These are phyloP conservation scores for Metopia argyrocephala DNA, from an alignment of 2,888 invertebrate species.

Conservation along the genomic window DNA sequence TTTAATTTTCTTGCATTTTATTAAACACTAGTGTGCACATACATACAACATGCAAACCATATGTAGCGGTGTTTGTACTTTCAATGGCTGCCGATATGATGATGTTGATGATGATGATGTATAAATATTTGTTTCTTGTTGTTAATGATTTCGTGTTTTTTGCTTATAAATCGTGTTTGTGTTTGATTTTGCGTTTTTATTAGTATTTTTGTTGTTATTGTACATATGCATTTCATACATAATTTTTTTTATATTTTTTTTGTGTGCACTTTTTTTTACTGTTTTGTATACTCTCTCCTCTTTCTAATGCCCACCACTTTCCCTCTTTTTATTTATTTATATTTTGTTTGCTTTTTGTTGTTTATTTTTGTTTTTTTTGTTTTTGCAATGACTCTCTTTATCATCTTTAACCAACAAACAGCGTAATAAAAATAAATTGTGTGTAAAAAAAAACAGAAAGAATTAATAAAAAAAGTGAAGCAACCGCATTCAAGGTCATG, in stretches of 20 bases:
- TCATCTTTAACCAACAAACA: constrained; percentile 1
- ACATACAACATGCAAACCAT: no score
- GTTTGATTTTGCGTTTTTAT: no score
- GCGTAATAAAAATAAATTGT: constrained; percentile 53
- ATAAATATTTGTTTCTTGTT: no score
- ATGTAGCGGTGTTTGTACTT: no score
- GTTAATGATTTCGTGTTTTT: no score
- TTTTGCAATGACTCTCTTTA: neutral
- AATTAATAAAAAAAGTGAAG: constrained; percentile 61
- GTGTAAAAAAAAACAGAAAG: constrained; percentile 34
- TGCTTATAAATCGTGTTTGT: no score
- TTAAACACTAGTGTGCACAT: no score
- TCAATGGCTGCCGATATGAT: no score
- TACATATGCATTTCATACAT: constrained; percentile 13
- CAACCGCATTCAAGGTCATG: constrained; percentile 67
- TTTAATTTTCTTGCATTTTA: no score
- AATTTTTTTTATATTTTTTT: constrained; percentile 10
- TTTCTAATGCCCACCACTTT: constrained; percentile 9
- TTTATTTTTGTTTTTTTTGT: neutral
- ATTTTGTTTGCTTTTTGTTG: neutral
- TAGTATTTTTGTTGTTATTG: neutral
- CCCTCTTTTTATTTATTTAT: constrained; percentile 5
- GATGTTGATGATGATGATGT: no score
- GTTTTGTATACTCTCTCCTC: constrained; percentile 9
- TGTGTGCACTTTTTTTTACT: constrained; percentile 9